Evolutionary conservation across 2,888 invertebrate species (phyloP).

Genomic region (Norana najaformis): DNA sequence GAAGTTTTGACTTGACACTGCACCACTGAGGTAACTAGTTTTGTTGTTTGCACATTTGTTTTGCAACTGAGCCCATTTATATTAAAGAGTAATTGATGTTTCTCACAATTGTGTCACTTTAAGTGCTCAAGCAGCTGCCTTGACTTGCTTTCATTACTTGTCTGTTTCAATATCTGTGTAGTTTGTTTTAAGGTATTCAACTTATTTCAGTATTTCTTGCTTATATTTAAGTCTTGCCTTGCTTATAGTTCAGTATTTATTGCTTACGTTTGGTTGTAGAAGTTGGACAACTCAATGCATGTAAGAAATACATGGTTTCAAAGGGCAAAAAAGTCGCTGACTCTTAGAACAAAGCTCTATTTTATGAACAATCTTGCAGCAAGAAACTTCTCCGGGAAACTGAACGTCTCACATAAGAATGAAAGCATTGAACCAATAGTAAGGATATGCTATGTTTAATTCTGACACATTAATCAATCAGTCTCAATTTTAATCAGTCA

Average conservation of each 20-base stretch:
- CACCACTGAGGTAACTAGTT: background rate
- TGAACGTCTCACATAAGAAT: slow-evolving; percentile 58
- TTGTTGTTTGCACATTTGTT: background rate
- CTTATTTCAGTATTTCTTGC: background rate
- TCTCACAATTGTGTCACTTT: no score
- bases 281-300: slow-evolving; percentile 50
- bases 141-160: background rate
- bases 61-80: no score
- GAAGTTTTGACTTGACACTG: background rate
- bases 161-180: background rate
- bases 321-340: slow-evolving; percentile 53
- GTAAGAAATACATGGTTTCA: slow-evolving; percentile 51
- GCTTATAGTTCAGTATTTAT: background rate
- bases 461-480: background rate
- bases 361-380: slow-evolving; percentile 56
- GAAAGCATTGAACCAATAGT: slow-evolving; percentile 59
- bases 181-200: background rate
- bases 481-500: no score
- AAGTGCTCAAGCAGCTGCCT: no score
- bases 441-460: slow-evolving; percentile 34
- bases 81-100: no score
- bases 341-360: slow-evolving; percentile 53
- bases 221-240: no score
- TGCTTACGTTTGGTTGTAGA: slow-evolving; percentile 45
- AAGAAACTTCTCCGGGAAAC: slow-evolving; percentile 57